Conservation (phyloP, 2,113 vertebrate genomes). For the Anhinga rufa region DNA sequence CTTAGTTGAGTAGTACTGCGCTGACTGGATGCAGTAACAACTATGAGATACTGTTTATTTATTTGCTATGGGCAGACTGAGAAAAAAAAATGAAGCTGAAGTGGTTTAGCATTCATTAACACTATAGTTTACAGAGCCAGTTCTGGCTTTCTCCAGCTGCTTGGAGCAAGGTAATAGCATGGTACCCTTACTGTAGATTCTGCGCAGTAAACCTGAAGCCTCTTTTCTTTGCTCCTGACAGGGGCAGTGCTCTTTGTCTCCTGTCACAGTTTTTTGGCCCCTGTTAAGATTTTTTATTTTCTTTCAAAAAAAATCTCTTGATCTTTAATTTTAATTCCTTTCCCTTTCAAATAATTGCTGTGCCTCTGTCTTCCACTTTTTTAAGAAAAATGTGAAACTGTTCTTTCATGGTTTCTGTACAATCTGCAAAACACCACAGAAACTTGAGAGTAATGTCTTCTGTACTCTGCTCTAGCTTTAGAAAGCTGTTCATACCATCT, state of each 20-base stretch:
- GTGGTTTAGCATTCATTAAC: background rate
- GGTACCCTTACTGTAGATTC: background rate
- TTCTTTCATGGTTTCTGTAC: background rate
- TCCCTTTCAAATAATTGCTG: background rate
- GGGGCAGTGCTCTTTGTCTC: background rate
- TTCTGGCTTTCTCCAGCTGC: background rate
- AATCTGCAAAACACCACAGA: background rate
- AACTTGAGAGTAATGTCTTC: background rate
- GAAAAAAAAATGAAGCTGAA: background rate
- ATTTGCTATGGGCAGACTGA: background rate
- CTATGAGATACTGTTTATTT: background rate
- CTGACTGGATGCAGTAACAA: background rate
- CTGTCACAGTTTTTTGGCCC: background rate
- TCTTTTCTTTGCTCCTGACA: background rate
- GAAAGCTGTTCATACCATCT: background rate
- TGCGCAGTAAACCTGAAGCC: background rate
- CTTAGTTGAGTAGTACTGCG: background rate
- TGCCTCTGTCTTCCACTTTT: background rate
- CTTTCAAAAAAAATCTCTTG: background rate
- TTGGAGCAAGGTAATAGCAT: background rate
- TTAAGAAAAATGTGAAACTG: background rate
- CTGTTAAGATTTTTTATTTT: background rate
- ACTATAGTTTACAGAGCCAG: background rate
- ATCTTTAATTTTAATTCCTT: background rate
- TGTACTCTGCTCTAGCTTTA: background rate